Percentiles rank a stretch among this genome's conserved stretches.
Evolutionary conservation across 2,797 vertebrate genomes (phyloP).

Genomic region (Staurois parvus): DNA sequence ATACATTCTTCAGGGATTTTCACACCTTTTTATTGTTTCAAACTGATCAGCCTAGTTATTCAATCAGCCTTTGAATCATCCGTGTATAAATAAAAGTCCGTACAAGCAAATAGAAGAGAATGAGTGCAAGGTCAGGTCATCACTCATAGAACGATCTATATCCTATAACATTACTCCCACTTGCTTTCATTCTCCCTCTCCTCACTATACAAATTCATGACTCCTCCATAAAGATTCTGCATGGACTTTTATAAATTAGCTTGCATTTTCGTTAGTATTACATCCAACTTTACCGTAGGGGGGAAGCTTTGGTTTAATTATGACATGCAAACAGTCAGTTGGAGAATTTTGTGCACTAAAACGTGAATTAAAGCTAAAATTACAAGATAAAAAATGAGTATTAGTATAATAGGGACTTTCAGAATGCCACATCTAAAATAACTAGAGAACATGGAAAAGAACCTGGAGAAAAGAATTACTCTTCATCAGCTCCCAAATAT

Average conservation of each 20-base stretch:
- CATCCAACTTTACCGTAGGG: slow-evolving; percentile 12
- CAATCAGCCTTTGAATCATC: slow-evolving; percentile 36
- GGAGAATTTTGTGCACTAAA: too few species aligned
- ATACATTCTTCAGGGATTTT: slow-evolving; percentile 13
- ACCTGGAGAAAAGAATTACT: too few species aligned
- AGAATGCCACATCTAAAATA: too few species aligned
- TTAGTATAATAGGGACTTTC: too few species aligned
- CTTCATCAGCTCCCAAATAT: too few species aligned
- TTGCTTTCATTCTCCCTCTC: slow-evolving; percentile 20
- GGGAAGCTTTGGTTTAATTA: slow-evolving; percentile 39
- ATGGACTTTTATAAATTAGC: slow-evolving; percentile 48
- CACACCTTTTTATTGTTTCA: slow-evolving; percentile 41
- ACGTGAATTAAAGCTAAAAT: too few species aligned
- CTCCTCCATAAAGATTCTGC: slow-evolving; percentile 24
- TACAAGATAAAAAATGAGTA: too few species aligned
- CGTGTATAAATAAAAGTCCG: slow-evolving; percentile 34
- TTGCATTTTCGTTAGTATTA: slow-evolving; percentile 35
- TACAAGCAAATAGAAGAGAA: slow-evolving; percentile 12
- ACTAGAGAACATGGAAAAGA: too few species aligned
- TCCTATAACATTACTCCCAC: slow-evolving; percentile 32
- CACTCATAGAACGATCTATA: slow-evolving; percentile 51
- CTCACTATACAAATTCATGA: slow-evolving; percentile 25
- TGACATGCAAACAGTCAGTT: not conserved
- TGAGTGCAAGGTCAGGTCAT: slow-evolving; percentile 47
- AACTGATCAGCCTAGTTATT: slow-evolving; percentile 28